These are phyloP conservation scores for Argynnis bischoffii DNA, from an alignment of 2,888 invertebrate genomes.

Conservation along the genomic window DNA sequence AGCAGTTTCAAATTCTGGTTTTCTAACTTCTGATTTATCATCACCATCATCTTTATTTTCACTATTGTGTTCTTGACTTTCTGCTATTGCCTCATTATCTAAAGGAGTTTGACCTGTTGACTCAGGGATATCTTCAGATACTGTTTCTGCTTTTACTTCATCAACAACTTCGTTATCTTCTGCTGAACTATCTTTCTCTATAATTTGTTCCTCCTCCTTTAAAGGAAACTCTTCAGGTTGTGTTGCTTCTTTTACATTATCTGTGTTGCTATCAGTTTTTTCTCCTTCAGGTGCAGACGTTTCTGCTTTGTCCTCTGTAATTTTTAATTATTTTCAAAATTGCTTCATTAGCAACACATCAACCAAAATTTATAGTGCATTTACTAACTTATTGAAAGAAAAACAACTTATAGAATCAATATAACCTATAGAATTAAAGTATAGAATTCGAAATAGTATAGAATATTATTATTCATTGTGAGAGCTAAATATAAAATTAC, in stretches of 20 bases:
- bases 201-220: constrained; percentile 6
- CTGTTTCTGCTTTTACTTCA: constrained; percentile 17
- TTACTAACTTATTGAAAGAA: too few relatives aligned
- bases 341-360: too few relatives aligned
- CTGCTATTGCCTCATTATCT: constrained; percentile 45
- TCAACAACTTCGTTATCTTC: constrained; percentile 4
- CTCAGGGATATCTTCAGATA: constrained; percentile 7
- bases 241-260: background rate
- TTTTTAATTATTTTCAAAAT: too few relatives aligned
- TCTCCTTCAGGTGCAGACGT: background rate
- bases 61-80: constrained; percentile 38
- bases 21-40: constrained; percentile 59
- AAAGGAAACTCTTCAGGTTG: constrained; percentile 8
- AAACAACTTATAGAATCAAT: too few relatives aligned
- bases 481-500: too few relatives aligned
- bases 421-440: too few relatives aligned
- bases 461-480: too few relatives aligned
- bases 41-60: constrained; percentile 42
- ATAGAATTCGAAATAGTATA: too few relatives aligned
- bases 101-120: background rate
- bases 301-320: constrained; percentile 15
- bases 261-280: background rate
- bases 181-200: constrained; percentile 14
- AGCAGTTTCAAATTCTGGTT: constrained; percentile 79
- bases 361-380: too few relatives aligned